A percentile compares a stretch with the other conserved stretches of the same genome.
phyloP scores from a whole-genome alignment of 1,140 invertebrate species.

The Mizuhopecten yessoensis region DNA sequence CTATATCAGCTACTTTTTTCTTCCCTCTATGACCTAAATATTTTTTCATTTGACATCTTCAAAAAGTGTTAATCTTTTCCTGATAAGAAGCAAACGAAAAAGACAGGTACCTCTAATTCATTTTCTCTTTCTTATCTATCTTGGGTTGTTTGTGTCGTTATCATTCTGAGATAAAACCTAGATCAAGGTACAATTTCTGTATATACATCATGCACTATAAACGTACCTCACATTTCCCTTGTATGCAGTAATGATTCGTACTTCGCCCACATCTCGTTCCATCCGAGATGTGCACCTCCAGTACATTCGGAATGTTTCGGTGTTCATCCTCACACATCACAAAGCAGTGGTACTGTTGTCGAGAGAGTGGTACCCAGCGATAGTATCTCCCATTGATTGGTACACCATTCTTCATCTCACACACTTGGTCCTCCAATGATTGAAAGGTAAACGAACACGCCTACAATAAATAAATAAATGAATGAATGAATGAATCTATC shows the following conservation, averaged over 20 bases:
- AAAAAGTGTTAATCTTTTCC: not conserved
- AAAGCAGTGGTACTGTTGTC: conserved; percentile 57
- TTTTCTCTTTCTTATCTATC: too few species aligned
- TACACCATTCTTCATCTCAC: not conserved
- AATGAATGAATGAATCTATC: too few species aligned
- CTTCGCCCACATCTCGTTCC: conserved; percentile 50
- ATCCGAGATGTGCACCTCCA: conserved; percentile 52
- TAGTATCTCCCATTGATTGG: not conserved
- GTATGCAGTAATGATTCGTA: conserved; percentile 55
- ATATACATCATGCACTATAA: not conserved
- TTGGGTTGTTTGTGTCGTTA: too few species aligned
- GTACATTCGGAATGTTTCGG: conserved; percentile 52
- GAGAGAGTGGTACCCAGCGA: conserved; percentile 51
- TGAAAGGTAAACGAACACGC: not conserved
- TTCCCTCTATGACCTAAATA: too few species aligned
- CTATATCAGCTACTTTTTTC: too few species aligned
- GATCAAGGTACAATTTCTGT: too few species aligned
- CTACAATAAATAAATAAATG: conserved; percentile 39
- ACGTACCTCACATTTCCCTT: conserved; percentile 57
- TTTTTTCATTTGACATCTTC: too few species aligned
- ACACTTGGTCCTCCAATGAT: conserved; percentile 28
- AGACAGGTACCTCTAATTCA: too few species aligned
- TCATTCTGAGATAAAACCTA: too few species aligned
- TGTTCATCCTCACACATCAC: conserved; percentile 50
- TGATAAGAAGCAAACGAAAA: too few species aligned